Base-by-base conservation (phyloP, 2,113 vertebrate genomes). In the Ochotona princeps region DNA sequence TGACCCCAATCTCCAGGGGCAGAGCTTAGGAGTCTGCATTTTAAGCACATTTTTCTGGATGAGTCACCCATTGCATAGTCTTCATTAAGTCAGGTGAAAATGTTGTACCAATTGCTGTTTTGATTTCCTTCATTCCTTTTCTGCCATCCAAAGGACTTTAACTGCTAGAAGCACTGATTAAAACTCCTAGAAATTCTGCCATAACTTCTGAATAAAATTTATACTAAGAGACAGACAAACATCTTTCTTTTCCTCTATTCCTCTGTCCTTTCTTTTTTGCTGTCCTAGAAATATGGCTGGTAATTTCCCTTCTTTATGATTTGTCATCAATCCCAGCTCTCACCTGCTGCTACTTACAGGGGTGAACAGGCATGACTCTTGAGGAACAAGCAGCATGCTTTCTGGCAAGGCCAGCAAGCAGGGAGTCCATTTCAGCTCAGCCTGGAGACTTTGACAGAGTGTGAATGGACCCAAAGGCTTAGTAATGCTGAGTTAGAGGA, bases 81-180 rank as follows among this genome's bases (percentile, higher is more conserved):
- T 25, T 32, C 35, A 25, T 82, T 57, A 89, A 94, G 67, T 54
- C 66, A 89, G 10, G 26, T 86, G 30, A 82, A 88, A 90, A 57
- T 25, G 47, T 96, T 60, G 38, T 26, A 87, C 32, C 18, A 54
- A 13, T 54, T 76, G 38, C 73, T 51, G 7, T 21, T 32, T 90
- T 82, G 8, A 80, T 75, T 97, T 94, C n/a, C 47, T 76, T 90
- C 92, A 72, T 14, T 91, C 26, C 7, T 60, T 81, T 74, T 32
- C 32, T 44, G 30, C 78, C 57, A 51, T 83, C 60, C 57, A 63
- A 95, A 85, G 26, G 1, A 57, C 21, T 79, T 86, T 9, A 73
- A 25, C 51, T 88, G 23, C 63, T 92, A 75, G 51, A 85, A 73
- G 30, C 30, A 80, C 32, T 65, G 32, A 73, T 66, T 38, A 65